phyloP scores from a whole-genome alignment of 2,113 vertebrate genomes.

The Caloenas nicobarica region DNA sequence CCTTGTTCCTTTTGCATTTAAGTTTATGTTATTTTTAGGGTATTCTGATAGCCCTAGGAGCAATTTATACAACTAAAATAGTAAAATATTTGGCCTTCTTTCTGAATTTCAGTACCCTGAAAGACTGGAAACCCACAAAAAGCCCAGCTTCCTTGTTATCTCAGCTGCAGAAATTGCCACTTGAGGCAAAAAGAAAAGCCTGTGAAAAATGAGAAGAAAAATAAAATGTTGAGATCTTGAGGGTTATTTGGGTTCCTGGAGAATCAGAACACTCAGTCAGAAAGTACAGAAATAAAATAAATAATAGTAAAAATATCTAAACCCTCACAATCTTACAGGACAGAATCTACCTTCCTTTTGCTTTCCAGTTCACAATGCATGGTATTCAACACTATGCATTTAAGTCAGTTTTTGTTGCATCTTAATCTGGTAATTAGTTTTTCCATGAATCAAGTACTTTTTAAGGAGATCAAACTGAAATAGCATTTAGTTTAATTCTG shows the following conservation, averaged over 20 bases:
- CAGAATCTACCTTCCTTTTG: neutral
- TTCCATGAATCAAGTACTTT: slow-evolving; percentile 65
- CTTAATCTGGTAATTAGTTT: slow-evolving; percentile 68
- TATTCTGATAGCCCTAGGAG: neutral
- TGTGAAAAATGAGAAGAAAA: neutral
- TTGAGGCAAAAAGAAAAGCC: slow-evolving; percentile 1
- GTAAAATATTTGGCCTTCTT: neutral
- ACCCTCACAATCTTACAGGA: neutral
- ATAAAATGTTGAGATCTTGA: neutral
- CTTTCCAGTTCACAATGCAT: neutral
- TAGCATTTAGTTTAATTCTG: slow-evolving; percentile 68
- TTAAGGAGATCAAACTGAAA: slow-evolving; percentile 62
- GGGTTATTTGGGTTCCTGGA: neutral
- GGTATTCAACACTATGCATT: neutral
- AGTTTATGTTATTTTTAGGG: neutral
- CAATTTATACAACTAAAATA: neutral
- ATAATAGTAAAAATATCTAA: neutral
- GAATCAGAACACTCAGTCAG: neutral
- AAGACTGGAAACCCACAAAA: neutral
- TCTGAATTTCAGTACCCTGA: neutral
- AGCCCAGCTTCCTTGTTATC: neutral
- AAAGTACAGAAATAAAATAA: neutral
- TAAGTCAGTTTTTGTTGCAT: slow-evolving; percentile 26
- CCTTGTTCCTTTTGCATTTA: neutral
- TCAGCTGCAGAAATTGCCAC: neutral